These are phyloP conservation scores for Nannobrachium achirus DNA, from an alignment of 2,113 vertebrate genomes.

Conservation along the genomic window DNA sequence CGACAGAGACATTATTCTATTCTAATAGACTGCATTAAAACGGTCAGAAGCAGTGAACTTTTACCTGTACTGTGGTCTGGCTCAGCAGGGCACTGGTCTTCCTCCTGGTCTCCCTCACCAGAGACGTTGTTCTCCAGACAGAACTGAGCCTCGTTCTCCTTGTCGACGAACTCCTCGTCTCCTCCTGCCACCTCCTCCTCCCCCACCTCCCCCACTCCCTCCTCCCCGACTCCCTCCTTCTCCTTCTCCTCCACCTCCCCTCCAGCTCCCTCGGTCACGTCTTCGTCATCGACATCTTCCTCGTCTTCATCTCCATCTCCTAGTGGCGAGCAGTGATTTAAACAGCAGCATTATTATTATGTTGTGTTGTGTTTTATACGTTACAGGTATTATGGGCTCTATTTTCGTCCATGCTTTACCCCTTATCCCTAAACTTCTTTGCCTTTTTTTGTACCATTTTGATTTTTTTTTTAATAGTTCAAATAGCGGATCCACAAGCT, in stretches of 20 bases:
- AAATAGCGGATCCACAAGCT: no score
- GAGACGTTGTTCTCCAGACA: slow-evolving; percentile 92
- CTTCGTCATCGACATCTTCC: slow-evolving; percentile 20
- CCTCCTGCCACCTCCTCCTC: slow-evolving; percentile 3
- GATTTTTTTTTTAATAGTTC: no score
- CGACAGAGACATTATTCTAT: no score
- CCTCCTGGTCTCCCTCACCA: slow-evolving; percentile 65
- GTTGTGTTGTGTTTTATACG: no score
- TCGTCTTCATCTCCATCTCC: slow-evolving; percentile 30
- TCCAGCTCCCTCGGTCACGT: slow-evolving; percentile 68
- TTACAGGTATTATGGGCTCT: no score
- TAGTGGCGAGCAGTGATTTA: not conserved
- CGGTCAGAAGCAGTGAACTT: no score
- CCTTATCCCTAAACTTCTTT: no score
- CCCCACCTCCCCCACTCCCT: not conserved
- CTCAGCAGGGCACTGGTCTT: not conserved
- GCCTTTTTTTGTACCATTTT: no score
- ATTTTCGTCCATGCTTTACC: no score
- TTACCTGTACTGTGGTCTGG: slow-evolving; percentile 48
- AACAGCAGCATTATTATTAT: no score
- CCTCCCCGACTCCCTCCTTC: slow-evolving; percentile 19
- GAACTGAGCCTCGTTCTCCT: slow-evolving; percentile 88
- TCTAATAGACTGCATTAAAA: no score
- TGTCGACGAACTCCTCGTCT: slow-evolving; percentile 85
- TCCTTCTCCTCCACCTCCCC: slow-evolving; percentile 52